Evolutionary conservation across 2,888 invertebrate species (phyloP).

Genomic region (Eumerus sabulonum): DNA sequence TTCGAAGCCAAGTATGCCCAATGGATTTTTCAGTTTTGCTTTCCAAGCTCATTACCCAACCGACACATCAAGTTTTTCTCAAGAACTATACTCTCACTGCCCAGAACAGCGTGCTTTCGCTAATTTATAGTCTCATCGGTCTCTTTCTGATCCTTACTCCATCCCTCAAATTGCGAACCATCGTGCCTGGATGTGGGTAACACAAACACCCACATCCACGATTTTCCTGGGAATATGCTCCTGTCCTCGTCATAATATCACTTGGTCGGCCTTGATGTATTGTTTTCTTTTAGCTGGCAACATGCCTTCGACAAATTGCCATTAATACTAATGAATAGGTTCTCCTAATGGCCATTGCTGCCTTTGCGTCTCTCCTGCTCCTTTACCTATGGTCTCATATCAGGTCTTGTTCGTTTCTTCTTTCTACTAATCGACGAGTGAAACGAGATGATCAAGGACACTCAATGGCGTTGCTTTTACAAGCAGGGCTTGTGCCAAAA

Average conservation of each 20-base stretch:
- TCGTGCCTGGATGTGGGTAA: too few species aligned
- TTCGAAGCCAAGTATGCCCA: too few species aligned
- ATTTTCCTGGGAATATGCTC: constrained; percentile 23
- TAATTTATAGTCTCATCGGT: too few species aligned
- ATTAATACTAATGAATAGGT: constrained; percentile 63
- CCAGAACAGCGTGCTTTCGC: too few species aligned
- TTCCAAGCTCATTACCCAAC: too few species aligned
- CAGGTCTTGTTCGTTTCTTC: too few species aligned
- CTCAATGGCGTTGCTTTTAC: constrained; percentile 22
- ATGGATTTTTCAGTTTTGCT: too few species aligned
- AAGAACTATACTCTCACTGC: too few species aligned
- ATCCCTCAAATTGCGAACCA: too few species aligned
- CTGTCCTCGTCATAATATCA: constrained; percentile 41
- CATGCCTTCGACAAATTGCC: constrained; percentile 63
- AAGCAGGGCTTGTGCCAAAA: constrained; percentile 3
- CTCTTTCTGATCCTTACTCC: too few species aligned
- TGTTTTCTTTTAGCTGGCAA: constrained; percentile 58
- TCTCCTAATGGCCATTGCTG: constrained; percentile 55
- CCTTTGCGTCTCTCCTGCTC: constrained; percentile 35
- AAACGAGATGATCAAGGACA: constrained; percentile 31
- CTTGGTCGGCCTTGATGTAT: constrained; percentile 44
- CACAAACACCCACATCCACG: neutral
- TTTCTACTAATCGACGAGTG: constrained; percentile 27
- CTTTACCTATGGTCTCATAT: too few species aligned
- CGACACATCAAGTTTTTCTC: too few species aligned